Evolutionary conservation across 2,797 vertebrate species (phyloP).

Genomic region (Sebastes alutus): DNA sequence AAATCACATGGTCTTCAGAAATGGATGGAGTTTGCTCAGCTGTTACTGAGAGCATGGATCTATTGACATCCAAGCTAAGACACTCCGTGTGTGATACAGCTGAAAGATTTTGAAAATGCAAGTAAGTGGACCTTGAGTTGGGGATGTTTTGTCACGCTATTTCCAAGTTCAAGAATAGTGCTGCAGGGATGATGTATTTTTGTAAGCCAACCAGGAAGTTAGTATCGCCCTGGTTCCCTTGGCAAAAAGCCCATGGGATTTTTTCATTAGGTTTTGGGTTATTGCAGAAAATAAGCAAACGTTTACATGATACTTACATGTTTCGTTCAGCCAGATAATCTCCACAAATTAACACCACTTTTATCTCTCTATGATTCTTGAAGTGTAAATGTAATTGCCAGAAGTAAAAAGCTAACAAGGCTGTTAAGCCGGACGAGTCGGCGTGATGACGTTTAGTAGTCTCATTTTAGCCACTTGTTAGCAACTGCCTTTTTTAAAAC

Average conservation of each 20-base stretch:
- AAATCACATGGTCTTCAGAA: not conserved
- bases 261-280: too few relatives aligned
- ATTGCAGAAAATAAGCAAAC: too few relatives aligned
- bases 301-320: fast-evolving
- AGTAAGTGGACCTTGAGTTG: not conserved
- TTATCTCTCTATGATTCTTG: too few relatives aligned
- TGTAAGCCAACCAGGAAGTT: too few relatives aligned
- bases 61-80: not conserved
- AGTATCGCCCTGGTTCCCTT: too few relatives aligned
- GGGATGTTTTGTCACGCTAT: not conserved
- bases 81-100: not conserved
- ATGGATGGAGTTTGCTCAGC: not conserved
- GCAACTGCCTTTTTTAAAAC: fast-evolving
- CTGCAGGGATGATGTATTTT: too few relatives aligned
- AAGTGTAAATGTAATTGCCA: too few relatives aligned
- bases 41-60: not conserved
- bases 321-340: fast-evolving
- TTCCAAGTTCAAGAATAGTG: not conserved
- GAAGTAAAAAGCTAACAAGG: too few relatives aligned
- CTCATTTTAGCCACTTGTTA: too few relatives aligned
- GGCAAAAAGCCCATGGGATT: too few relatives aligned
- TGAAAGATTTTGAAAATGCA: not conserved
- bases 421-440: fast-evolving
- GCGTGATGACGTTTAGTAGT: too few relatives aligned
- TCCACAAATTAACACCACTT: not conserved